Conservation (phyloP, 64 coral and sea anemone species). For the Pocillopora damicornis region DNA sequence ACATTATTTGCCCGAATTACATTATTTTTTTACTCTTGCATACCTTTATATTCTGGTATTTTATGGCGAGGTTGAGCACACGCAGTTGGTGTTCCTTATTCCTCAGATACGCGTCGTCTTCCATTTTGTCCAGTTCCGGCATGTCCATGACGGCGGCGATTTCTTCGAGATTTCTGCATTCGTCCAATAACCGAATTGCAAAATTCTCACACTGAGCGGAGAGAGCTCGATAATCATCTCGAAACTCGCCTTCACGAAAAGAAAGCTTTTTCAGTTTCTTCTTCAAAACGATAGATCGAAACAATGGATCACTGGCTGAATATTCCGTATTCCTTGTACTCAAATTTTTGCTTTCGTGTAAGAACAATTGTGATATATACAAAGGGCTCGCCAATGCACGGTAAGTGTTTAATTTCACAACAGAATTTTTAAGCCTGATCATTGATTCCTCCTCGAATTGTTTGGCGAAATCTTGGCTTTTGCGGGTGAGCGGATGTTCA, state of each 20-base stretch:
- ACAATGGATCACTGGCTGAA: conserved; percentile 24
- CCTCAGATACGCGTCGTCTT: background rate
- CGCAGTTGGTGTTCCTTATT: conserved; percentile 26
- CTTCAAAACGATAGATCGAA: conserved; percentile 29
- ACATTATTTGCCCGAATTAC: no score
- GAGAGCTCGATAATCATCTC: conserved; percentile 43
- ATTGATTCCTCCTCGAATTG: conserved; percentile 27
- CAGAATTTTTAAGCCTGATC: conserved; percentile 33
- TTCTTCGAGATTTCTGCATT: conserved; percentile 73
- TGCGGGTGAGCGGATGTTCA: conserved; percentile 26
- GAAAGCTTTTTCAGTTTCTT: conserved; percentile 40
- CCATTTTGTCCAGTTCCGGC: conserved; percentile 36
- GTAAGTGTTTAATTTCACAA: conserved; percentile 68
- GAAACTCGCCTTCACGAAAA: conserved; percentile 55
- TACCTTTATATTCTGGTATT: conserved; percentile 78
- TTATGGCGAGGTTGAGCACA: conserved; percentile 80
- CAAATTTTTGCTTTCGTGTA: conserved; percentile 16
- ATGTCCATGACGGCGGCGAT: conserved; percentile 67
- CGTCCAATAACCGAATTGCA: conserved; percentile 50
- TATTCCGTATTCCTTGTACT: background rate
- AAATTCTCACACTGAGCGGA: conserved; percentile 67
- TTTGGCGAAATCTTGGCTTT: conserved; percentile 3
- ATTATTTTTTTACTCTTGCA: background rate
- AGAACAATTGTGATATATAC: conserved; percentile 55
- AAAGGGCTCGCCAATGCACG: conserved; percentile 65